Evolutionary conservation across 2,888 invertebrate genomes (phyloP).

Genomic region (Eudasyphora cyanicolor): DNA sequence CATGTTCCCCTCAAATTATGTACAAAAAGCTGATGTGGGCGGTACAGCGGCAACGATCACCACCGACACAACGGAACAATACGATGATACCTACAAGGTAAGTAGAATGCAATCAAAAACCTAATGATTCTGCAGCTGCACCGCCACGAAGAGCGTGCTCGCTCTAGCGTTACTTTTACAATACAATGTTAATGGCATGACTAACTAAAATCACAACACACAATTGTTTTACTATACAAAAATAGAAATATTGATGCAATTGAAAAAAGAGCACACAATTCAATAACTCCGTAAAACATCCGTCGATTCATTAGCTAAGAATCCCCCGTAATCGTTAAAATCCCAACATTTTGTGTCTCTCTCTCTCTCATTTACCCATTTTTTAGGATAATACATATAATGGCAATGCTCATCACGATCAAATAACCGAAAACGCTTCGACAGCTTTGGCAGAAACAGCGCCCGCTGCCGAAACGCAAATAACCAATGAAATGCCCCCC

Average conservation of each 20-base stretch:
- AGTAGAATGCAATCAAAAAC: constrained; percentile 7
- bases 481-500: constrained; percentile 62
- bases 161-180: not conserved
- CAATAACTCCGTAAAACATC: constrained; percentile 32
- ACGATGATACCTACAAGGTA: constrained; percentile 66
- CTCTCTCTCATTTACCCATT: constrained; percentile 58
- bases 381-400: constrained; percentile 71
- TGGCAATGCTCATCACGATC: constrained; percentile 69
- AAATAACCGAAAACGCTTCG: constrained; percentile 50
- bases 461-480: constrained; percentile 61
- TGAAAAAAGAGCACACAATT: constrained; percentile 27
- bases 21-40: constrained; percentile 85
- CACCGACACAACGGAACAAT: constrained; percentile 53
- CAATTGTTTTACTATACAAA: constrained; percentile 43
- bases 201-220: constrained; percentile 60
- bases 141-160: too few species aligned
- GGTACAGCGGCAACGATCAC: constrained; percentile 50
- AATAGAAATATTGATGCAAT: too few species aligned
- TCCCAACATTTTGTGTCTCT: constrained; percentile 63
- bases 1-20: constrained; percentile 99
- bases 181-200: constrained; percentile 46
- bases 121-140: too few species aligned
- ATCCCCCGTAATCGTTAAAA: constrained; percentile 55
- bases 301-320: not conserved
- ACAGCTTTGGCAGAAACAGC: constrained; percentile 59